phyloP scores from a whole-genome alignment of 2,888 invertebrate genomes.

The Balanococcus diminutus region DNA sequence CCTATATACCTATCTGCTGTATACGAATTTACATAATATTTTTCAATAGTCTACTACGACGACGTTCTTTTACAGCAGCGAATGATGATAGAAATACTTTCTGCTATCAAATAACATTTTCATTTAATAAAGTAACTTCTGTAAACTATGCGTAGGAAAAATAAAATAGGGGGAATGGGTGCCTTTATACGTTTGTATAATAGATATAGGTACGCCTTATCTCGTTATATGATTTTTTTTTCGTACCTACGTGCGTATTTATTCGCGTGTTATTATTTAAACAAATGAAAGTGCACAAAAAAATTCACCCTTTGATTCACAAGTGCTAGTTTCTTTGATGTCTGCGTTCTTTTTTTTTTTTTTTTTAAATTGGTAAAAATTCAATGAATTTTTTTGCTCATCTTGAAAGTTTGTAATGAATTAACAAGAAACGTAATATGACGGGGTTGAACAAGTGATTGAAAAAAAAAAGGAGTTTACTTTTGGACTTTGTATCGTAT shows the following conservation, averaged over 20 bases:
- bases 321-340: neutral
- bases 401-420: neutral
- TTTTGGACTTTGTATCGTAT: neutral
- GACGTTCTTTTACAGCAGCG: neutral
- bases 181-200: neutral
- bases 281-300: neutral
- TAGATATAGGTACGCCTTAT: neutral
- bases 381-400: neutral
- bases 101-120: constrained; percentile 21
- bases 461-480: neutral
- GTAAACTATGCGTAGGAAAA: neutral
- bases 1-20: neutral
- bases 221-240: neutral
- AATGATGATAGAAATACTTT: constrained; percentile 21
- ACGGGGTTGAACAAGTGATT: neutral
- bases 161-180: neutral
- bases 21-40: constrained; percentile 15
- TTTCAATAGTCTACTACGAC: constrained; percentile 8
- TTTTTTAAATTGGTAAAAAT: neutral
- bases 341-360: neutral
- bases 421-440: neutral
- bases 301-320: neutral
- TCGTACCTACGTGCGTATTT: neutral
- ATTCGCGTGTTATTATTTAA: neutral
- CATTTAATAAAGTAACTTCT: constrained; percentile 12